Evolutionary conservation across 2,113 vertebrate species (phyloP), one percentile per base, ranked within the genome.

Genomic region (Azemiops feae): DNA sequence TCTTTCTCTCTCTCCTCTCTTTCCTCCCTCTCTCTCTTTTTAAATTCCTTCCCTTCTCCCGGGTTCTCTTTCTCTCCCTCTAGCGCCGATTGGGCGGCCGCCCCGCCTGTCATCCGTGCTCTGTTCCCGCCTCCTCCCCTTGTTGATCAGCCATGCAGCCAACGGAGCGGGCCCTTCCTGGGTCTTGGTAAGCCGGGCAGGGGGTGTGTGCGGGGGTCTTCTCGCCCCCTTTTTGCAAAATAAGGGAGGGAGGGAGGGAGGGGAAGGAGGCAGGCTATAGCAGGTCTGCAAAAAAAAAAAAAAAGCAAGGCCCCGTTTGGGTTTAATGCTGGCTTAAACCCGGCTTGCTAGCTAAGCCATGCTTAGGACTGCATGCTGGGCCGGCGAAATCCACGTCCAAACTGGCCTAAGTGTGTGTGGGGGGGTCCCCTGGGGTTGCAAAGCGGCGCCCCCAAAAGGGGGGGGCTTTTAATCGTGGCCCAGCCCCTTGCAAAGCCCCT

Each of bases 201-300:
- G 1, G 91, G 23, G 12, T 0, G 91, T 3, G 20, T 1, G 47
- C 8, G 27, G 89, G 18, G 16, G 50, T 22, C 47, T 50, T 52
- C 10, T 87, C 7, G 4, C 50, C 87, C 50, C 85, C 0, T 6
- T 16, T 53, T 88, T n/a, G 18, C 34, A 39, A 81, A 22, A n/a
- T 16, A 20, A 50, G 1, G 20, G 1, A n/a, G 50, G 27, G 5
- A 50, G 1, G 20, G 1, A n/a, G 50, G 27, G 5, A 3, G 2
- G 7, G 43, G 7, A 45, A 9, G 18, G 81, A 22, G 34, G n/a
- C 81, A 4, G 8, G 14, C 23, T 16, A 50, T 50, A 6, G 25
- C 25, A 30, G 47, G 12, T 30, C 14, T 87, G 86, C 86, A n/a
- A 27, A 16, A 64, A n/a, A 3, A 11, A 5, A 14, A 30, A 2